Base-by-base conservation (phyloP, 2,797 vertebrate species). In the Ceryle rudis region DNA sequence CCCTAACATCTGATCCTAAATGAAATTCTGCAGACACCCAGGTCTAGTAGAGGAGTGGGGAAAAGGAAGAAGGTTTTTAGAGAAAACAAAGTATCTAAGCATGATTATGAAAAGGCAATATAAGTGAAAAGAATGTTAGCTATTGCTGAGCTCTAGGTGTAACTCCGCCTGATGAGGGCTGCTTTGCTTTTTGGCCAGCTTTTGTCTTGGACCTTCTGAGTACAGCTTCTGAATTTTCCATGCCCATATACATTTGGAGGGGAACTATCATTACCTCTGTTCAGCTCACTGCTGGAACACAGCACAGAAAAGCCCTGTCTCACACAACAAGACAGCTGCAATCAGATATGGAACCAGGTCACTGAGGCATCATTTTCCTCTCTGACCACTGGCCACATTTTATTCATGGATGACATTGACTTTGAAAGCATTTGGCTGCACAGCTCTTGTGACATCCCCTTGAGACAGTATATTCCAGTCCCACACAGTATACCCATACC, bases 401-500 rank as follows among this genome's bases (percentile, higher is more conserved):
- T 55, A 52, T 60, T 19, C 37, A 67, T 28, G 51, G 46, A 13
- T 9, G 26, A 64, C 61, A 25, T 3, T n/a, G 55, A 52, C 23
- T 57, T 47, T 77, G 87, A 80, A 95, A 73, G 33, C 31, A 78
- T 85, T 93, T 79, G 47, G 58, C 66, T 81, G 37, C 42, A 70
- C 2, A 5, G 66, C n/a, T 77, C 42, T 66, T 77, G 44, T 79
- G 44, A 74, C 18, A 72, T 39, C 46, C 44, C 77, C 72, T 92
- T 92, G 82, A 89, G 35, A 57, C 60, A 67, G 28, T 47, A 62
- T 57, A 64, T 77, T 91, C 85, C 93, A 96, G 91, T 70, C 84
- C 64, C 69, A 86, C 70, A 77, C 78, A 88, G 46, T 11, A 3
- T 64, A 31, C 64, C 75, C 64, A 37, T 89, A 54, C 49, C 67